These are phyloP conservation scores for Eulemur rufifrons DNA, from an alignment of 2,113 vertebrate species.

Conservation along the genomic window DNA sequence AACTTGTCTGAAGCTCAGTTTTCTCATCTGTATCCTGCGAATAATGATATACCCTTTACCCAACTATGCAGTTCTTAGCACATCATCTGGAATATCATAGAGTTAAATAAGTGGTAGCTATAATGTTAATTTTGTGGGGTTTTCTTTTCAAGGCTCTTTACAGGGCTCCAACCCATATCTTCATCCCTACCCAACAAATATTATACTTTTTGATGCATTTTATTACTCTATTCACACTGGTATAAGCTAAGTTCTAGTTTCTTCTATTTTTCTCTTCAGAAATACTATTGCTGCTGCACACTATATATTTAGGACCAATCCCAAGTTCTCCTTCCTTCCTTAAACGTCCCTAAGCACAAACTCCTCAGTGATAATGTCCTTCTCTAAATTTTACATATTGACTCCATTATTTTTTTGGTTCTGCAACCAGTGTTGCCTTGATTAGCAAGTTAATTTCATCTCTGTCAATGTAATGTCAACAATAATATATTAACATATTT, in stretches of 20 bases:
- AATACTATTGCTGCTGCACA: not conserved
- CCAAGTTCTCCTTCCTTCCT: not conserved
- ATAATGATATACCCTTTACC: not conserved
- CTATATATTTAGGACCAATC: not conserved
- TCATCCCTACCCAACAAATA: not conserved
- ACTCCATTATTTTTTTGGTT: not conserved
- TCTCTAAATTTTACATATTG: not conserved
- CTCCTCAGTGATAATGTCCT: not conserved
- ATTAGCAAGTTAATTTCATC: not conserved
- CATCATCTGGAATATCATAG: not conserved
- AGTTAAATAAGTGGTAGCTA: accelerated
- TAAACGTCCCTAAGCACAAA: not conserved
- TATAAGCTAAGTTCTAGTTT: too few species aligned
- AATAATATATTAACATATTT: not conserved
- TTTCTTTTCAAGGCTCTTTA: not conserved
- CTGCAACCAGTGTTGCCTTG: not conserved
- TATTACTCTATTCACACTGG: not conserved
- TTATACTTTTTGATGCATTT: not conserved
- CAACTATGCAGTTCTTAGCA: not conserved
- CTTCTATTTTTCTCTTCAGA: not conserved
- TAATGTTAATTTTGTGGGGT: not conserved
- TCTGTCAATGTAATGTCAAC: not conserved
- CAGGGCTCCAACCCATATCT: not conserved
- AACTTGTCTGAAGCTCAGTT: not conserved
- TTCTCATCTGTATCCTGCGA: not conserved